Base-by-base conservation (phyloP, 2,888 invertebrate species). In the Elegia similella region DNA sequence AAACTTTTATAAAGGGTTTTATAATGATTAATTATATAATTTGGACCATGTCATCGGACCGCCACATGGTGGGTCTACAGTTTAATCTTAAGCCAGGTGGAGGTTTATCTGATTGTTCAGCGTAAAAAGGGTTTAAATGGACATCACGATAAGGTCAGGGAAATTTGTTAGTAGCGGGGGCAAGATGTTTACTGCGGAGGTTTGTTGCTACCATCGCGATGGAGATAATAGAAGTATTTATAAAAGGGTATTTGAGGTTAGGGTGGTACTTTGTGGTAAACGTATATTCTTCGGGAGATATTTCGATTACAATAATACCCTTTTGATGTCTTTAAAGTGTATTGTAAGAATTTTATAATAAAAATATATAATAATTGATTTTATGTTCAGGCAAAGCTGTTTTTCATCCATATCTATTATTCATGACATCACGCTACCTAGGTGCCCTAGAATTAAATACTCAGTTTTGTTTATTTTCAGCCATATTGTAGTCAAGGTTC, bases 21-120 rank as follows among this genome's bases (percentile, higher is more conserved):
- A 84, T 88, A 84, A 83, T 88, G 88, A 90, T 90, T 89, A 88
- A 90, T 89, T 84, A 83, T 81, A 77, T 82, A 83, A 87, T 88
- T 86, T 84, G 83, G 78, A 78, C 76, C 82, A 73, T 86, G 88
- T 89, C 89, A 89, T 88, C 86, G 83, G 69, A 70, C 76, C 79
- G 76, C 72, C 80, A 78, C 78, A 70, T 65, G 64, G 60, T 65
- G 69, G 68, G 75, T 82, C 75, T 75, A 80, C 76, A 77, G 80
- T 82, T 82, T 82, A 83, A 84, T 83, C 82, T 80, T 70, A 70
- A 65, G 70, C 90, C 90, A 89, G 90, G 88, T 88, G 88, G 73
- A 65, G 60, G 70, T 78, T 86, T 89, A 91, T 90, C 90, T 84
- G 90, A 90, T 91, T 76, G 78, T 77, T 67, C 67, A 67, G 75